A percentile compares a stretch with the other conserved stretches of the same genome.
Conservation (phyloP, 1,140 invertebrate genomes). For the Acyrthosiphon pisum region DNA sequence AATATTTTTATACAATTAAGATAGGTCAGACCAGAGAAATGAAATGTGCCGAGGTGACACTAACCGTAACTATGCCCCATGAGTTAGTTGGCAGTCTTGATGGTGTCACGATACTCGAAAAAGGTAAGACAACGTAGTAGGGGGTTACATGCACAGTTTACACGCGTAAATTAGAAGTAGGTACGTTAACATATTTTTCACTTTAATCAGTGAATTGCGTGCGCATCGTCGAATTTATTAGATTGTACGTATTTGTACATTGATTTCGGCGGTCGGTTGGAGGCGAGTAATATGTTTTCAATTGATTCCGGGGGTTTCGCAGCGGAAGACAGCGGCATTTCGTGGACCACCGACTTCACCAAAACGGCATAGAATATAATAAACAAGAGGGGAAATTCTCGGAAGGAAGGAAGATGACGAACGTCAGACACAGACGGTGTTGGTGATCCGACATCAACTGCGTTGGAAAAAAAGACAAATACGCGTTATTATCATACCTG, state of each 20-base stretch:
- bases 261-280: neutral
- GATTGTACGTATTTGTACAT: neutral
- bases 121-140: too few relatives aligned
- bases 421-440: neutral
- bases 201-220: too few relatives aligned
- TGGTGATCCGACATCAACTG: neutral
- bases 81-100: too few relatives aligned
- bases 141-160: too few relatives aligned
- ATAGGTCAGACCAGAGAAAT: too few relatives aligned
- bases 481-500: neutral
- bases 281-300: neutral
- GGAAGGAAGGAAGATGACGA: neutral
- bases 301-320: neutral
- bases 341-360: neutral
- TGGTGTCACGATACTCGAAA: too few relatives aligned
- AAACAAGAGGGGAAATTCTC: neutral
- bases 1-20: too few relatives aligned
- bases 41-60: too few relatives aligned
- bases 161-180: too few relatives aligned
- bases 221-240: neutral
- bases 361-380: neutral
- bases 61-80: too few relatives aligned
- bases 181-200: too few relatives aligned
- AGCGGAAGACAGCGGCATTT: too few relatives aligned
- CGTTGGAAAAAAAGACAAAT: neutral